Conservation (phyloP, 2,797 vertebrate species). For the Sebastes ruberrimus region DNA sequence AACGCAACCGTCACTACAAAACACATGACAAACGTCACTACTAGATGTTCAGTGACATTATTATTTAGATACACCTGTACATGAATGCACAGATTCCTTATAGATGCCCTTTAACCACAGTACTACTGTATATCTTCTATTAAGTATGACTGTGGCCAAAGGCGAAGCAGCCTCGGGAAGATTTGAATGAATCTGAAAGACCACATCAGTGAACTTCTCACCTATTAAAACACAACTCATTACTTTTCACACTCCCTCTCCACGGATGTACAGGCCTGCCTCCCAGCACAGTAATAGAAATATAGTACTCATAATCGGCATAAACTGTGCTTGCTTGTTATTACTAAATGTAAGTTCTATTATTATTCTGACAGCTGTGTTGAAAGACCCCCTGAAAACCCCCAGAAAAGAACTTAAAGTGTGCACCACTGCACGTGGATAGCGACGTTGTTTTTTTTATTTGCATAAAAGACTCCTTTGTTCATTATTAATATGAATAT, state of each 20-base stretch:
- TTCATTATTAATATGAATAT: conserved; percentile 19
- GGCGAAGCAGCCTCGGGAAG: conserved; percentile 38
- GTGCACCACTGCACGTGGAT: neutral
- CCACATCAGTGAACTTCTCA: conserved; percentile 10
- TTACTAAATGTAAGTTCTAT: neutral
- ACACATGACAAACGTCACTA: no score
- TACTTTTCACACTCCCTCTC: neutral
- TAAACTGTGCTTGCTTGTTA: neutral
- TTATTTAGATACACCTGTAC: neutral
- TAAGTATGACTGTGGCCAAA: conserved; percentile 21
- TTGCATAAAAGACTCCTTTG: neutral
- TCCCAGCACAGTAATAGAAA: neutral
- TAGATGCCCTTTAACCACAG: neutral
- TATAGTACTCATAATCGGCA: neutral
- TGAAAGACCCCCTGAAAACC: neutral
- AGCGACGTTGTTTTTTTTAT: neutral
- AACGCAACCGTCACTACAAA: no score
- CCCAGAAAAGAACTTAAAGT: neutral
- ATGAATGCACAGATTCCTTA: neutral
- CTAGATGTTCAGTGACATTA: neutral
- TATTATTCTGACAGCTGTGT: neutral
- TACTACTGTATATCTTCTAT: neutral
- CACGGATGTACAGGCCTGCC: neutral
- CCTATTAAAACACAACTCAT: conserved; percentile 22
- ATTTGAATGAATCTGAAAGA: conserved; percentile 34